phyloP scores from a whole-genome alignment of 2,888 invertebrate species.

The Agriotes lineatus region DNA sequence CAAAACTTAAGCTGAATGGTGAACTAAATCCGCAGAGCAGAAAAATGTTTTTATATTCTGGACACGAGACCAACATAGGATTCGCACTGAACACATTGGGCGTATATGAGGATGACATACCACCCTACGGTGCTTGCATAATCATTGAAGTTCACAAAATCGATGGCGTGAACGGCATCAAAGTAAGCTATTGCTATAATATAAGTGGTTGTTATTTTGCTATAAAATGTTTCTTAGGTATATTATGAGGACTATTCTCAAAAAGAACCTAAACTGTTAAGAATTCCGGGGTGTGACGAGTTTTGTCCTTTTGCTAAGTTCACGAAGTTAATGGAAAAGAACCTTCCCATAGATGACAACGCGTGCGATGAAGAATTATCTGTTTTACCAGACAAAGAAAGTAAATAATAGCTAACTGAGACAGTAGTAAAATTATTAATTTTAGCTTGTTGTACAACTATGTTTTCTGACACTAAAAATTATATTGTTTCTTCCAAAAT shows the following conservation, averaged over 20 bases:
- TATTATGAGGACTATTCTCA: neutral
- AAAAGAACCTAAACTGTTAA: neutral
- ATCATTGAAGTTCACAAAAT: conserved; percentile 37
- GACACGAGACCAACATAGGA: conserved; percentile 72
- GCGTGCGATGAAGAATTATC: too few relatives aligned
- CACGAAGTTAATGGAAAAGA: neutral
- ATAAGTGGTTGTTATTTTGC: too few relatives aligned
- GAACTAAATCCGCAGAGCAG: neutral
- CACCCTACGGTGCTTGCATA: conserved; percentile 42
- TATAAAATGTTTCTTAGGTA: too few relatives aligned
- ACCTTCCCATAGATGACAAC: too few relatives aligned
- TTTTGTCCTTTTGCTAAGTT: neutral
- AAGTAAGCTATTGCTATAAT: neutral
- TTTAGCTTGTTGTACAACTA: too few relatives aligned
- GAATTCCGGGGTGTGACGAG: neutral
- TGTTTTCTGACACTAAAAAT: too few relatives aligned
- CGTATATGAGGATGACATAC: conserved; percentile 69
- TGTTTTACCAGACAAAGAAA: too few relatives aligned
- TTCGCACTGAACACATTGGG: conserved; percentile 71
- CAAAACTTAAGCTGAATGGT: neutral
- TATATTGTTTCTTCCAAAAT: too few relatives aligned
- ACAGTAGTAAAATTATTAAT: too few relatives aligned
- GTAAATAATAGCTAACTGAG: too few relatives aligned
- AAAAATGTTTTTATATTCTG: conserved; percentile 70
- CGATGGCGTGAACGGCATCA: neutral